Conservation (phyloP, 2,888 invertebrate genomes). For the Protophormia terraenovae region DNA sequence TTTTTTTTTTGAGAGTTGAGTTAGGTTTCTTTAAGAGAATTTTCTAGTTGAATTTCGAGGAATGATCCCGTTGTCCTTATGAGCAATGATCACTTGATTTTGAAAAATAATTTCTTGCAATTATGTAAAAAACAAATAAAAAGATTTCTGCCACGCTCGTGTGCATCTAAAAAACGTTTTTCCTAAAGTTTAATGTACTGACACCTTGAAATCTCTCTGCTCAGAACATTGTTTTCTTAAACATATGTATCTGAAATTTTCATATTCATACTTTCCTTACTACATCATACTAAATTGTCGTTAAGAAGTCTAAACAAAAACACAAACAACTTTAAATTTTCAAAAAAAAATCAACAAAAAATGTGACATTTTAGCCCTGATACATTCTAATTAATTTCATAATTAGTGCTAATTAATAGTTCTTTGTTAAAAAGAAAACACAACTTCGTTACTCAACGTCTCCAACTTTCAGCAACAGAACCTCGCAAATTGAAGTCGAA, state of each 20-base stretch:
- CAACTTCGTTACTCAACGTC: neutral
- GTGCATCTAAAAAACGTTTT: too few species aligned
- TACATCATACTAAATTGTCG: neutral
- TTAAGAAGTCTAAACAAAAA: neutral
- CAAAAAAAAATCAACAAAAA: too few species aligned
- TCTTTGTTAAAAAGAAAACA: conserved; percentile 44
- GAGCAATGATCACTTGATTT: too few species aligned
- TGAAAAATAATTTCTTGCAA: too few species aligned
- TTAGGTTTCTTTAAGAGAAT: too few species aligned
- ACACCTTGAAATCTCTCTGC: neutral
- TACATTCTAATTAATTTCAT: conserved; percentile 58
- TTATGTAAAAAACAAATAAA: neutral
- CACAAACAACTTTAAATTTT: neutral
- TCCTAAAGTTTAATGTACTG: conserved; percentile 20
- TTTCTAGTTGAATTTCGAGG: too few species aligned
- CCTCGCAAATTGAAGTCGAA: neutral
- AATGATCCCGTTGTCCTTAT: too few species aligned
- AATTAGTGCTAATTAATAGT: conserved; percentile 65
- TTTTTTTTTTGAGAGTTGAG: too few species aligned
- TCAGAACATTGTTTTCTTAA: neutral
- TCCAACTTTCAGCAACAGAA: neutral
- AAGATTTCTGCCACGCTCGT: too few species aligned
- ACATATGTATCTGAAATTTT: neutral
- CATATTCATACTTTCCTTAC: neutral
- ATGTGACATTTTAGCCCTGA: conserved; percentile 55